These are phyloP conservation scores for Nycteola revayana DNA, from an alignment of 2,888 invertebrate genomes.

Conservation along the genomic window DNA sequence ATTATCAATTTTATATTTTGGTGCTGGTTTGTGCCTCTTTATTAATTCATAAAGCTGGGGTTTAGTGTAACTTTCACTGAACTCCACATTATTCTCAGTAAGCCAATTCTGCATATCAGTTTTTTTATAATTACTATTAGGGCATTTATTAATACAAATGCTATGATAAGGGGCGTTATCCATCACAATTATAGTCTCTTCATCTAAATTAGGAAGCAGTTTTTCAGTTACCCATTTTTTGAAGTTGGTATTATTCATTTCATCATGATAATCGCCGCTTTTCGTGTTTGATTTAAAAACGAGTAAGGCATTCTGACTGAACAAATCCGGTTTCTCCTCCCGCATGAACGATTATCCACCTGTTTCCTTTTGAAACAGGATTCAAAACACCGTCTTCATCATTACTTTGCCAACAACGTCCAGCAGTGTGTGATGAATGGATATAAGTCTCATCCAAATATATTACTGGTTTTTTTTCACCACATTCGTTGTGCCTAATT, in stretches of 20 bases:
- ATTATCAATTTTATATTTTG: slow-evolving; percentile 21
- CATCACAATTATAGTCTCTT: slow-evolving; percentile 10
- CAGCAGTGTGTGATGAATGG: slow-evolving; percentile 7
- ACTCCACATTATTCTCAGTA: not conserved
- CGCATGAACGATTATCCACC: slow-evolving; percentile 11
- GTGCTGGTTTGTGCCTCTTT: slow-evolving; percentile 21
- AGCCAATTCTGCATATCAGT: slow-evolving; percentile 1
- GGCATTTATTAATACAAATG: slow-evolving; percentile 1
- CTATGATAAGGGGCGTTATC: slow-evolving; percentile 8
- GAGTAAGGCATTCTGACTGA: slow-evolving; percentile 10
- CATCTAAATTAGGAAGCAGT: slow-evolving; percentile 16
- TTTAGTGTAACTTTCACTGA: slow-evolving; percentile 13
- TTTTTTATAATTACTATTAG: not conserved
- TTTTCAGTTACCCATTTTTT: slow-evolving; percentile 17
- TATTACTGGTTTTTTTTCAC: slow-evolving; percentile 16
- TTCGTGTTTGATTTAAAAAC: slow-evolving; percentile 13
- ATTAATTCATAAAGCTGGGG: slow-evolving; percentile 19
- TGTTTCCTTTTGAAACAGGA: slow-evolving; percentile 4
- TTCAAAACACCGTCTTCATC: slow-evolving; percentile 7
- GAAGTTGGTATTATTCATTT: slow-evolving; percentile 22
- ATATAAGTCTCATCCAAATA: slow-evolving; percentile 22
- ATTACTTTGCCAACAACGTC: slow-evolving; percentile 13
- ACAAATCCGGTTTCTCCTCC: slow-evolving; percentile 12
- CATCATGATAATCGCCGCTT: slow-evolving; percentile 20
- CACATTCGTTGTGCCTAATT: slow-evolving; percentile 15